Conservation (phyloP, 2,797 vertebrate species). For the Acropternis orthonyx region DNA sequence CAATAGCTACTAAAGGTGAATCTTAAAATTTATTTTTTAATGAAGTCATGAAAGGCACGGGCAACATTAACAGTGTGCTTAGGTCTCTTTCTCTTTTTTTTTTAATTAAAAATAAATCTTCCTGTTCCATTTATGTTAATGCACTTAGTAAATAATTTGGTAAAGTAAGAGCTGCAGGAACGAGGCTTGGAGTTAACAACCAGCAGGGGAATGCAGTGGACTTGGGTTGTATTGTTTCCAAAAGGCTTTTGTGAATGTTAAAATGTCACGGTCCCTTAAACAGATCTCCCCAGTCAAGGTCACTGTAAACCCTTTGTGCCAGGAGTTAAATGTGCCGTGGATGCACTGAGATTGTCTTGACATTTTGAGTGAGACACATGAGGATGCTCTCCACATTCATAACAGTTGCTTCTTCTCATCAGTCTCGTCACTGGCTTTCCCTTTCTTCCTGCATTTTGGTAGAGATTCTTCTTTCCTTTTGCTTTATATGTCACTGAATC, state of each 20-base stretch:
- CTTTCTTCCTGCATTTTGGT: neutral
- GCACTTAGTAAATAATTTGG: slow-evolving; percentile 52
- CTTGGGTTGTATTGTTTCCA: neutral
- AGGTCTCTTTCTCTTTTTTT: slow-evolving; percentile 13
- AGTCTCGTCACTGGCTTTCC: neutral
- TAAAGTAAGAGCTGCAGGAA: neutral
- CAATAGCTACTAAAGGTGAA: slow-evolving; percentile 49
- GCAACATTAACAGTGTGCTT: slow-evolving; percentile 36
- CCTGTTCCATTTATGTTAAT: slow-evolving; percentile 32
- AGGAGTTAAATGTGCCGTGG: neutral
- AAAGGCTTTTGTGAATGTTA: neutral
- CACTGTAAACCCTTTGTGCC: neutral
- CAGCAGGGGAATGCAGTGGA: neutral
- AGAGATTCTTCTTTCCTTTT: neutral
- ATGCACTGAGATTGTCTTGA: neutral
- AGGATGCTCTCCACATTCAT: neutral
- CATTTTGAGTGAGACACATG: neutral
- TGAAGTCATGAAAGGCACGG: slow-evolving; percentile 41
- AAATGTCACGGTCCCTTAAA: neutral
- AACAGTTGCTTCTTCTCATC: neutral
- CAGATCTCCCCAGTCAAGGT: neutral
- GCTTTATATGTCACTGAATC: neutral
- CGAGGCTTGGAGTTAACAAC: neutral
- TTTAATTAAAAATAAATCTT: slow-evolving; percentile 60
- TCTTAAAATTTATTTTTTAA: slow-evolving; percentile 62